Base-by-base conservation (phyloP, 2,113 vertebrate species). In the Hipposideros armiger region DNA sequence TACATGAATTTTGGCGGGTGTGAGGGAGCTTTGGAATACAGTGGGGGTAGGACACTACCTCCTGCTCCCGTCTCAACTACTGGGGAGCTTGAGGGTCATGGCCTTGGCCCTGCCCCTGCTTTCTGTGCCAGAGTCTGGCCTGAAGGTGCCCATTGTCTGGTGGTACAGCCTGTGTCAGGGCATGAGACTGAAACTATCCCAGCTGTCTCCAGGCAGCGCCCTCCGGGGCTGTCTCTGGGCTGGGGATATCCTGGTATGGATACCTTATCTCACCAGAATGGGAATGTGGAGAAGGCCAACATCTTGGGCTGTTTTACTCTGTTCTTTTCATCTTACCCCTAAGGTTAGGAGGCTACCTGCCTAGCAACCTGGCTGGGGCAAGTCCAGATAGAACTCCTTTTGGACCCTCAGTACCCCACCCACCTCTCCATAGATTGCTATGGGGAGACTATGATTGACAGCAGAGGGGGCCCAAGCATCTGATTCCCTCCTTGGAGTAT, bases 131-230 rank as follows among this genome's bases (percentile, higher is more conserved):
- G 84, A 70, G n/a, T 67, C 94, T 94, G 85, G 90, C 47, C 97
- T 98, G 97, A 78, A 42, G 96, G 93, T 94, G 7, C 90, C 96
- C 94, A 97, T 98, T 98, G 97, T 98, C 80, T 96, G n/a, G 32
- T 95, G 96, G 96, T 69, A 69, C 96, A 87, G 88, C 90, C 52
- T 0, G 92, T 96, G 97, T 95, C 97, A 98, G 97, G 97, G 90
- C 96, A 91, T 77, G 80, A 90, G 95, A 87, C 91, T 87, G 87
- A 97, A 96, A 73, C 95, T 50, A 84, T 97, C 89, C 67, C 96
- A 88, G 87, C 94, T 84, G 94, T 95, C 93, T 91, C 96, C 74
- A 91, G 69, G 82, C 94, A 8, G 91, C 78, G 76, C 85, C 94
- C 88, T 76, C 62, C 94, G 72, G 76, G 54, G 70, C 95, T 85